These are phyloP conservation scores for Petrocephalus zakoni DNA, from an alignment of 2,113 vertebrate genomes.

Conservation along the genomic window DNA sequence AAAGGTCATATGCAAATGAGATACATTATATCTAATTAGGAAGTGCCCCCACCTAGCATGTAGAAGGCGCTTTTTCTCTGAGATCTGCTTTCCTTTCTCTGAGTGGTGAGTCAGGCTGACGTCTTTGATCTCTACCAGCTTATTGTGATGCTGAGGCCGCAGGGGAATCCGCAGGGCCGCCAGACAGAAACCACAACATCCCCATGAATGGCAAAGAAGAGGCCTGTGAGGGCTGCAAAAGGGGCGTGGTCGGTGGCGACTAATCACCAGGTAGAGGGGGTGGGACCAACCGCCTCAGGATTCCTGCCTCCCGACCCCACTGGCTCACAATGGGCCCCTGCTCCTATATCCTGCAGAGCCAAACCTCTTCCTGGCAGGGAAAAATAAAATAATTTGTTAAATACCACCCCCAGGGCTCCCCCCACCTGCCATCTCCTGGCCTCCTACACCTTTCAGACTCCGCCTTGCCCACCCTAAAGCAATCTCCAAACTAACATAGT, in stretches of 20 bases:
- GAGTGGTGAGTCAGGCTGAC: background rate
- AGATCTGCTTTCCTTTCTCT: background rate
- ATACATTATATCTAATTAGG: slow-evolving; percentile 36
- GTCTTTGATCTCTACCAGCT: slow-evolving; percentile 9
- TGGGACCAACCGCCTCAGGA: background rate
- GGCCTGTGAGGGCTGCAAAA: background rate
- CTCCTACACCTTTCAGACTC: background rate
- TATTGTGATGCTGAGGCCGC: background rate
- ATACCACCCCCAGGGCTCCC: background rate
- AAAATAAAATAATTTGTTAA: too few relatives aligned
- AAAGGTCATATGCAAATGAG: slow-evolving; percentile 41
- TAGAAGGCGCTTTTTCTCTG: background rate
- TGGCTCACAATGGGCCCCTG: background rate
- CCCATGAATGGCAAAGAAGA: background rate
- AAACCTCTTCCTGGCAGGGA: too few relatives aligned
- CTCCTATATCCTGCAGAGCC: too few relatives aligned
- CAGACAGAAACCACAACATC: background rate
- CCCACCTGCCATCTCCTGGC: background rate
- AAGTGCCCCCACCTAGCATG: slow-evolving; percentile 1
- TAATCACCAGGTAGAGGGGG: background rate
- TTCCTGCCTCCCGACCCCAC: background rate
- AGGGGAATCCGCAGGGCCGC: background rate
- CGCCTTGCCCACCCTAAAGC: background rate
- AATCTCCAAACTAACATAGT: background rate
- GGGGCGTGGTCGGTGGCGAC: background rate